These are phyloP conservation scores for Chaunax sp. DNA, from an alignment of 2,797 vertebrate genomes.

Conservation along the genomic window DNA sequence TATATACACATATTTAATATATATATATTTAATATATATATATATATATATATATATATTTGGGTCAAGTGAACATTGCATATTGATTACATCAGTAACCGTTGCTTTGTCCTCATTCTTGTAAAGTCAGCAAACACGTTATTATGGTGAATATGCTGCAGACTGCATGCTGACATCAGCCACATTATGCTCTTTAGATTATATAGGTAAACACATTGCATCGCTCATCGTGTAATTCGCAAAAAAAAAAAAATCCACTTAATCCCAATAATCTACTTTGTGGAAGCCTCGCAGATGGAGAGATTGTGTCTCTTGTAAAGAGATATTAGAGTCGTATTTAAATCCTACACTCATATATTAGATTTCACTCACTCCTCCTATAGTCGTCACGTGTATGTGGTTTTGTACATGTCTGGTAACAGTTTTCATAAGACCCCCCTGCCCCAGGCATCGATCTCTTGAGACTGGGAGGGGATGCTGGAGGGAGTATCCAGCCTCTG, in stretches of 20 bases:
- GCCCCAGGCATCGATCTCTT: conserved; percentile 16
- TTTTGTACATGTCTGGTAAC: conserved; percentile 16
- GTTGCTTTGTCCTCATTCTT: conserved; percentile 35
- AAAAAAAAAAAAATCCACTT: conserved; percentile 44
- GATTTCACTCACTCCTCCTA: conserved; percentile 2
- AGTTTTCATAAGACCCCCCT: conserved; percentile 29
- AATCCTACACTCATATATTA: conserved; percentile 6
- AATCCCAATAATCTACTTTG: conserved; percentile 73
- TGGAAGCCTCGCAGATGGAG: conserved; percentile 49
- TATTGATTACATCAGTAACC: conserved; percentile 69
- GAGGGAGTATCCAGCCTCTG: conserved; percentile 41
- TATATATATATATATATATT: conserved; percentile 35
- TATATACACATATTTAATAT: conserved; percentile 44
- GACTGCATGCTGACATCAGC: conserved; percentile 29
- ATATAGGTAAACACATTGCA: conserved; percentile 40
- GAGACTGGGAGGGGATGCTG: conserved; percentile 19
- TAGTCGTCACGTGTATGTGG: conserved; percentile 10
- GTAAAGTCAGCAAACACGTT: conserved; percentile 62
- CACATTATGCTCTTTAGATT: conserved; percentile 35
- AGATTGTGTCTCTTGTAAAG: conserved; percentile 17
- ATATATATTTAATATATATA: conserved; percentile 38
- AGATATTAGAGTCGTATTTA: conserved; percentile 12
- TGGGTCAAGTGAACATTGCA: conserved; percentile 62
- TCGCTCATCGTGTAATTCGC: conserved; percentile 50
- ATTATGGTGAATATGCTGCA: conserved; percentile 39